A percentile compares a stretch with the other conserved stretches of the same genome.
These are phyloP conservation scores for Plemyria rubiginata DNA, from an alignment of 2,888 invertebrate genomes.

Conservation along the genomic window DNA sequence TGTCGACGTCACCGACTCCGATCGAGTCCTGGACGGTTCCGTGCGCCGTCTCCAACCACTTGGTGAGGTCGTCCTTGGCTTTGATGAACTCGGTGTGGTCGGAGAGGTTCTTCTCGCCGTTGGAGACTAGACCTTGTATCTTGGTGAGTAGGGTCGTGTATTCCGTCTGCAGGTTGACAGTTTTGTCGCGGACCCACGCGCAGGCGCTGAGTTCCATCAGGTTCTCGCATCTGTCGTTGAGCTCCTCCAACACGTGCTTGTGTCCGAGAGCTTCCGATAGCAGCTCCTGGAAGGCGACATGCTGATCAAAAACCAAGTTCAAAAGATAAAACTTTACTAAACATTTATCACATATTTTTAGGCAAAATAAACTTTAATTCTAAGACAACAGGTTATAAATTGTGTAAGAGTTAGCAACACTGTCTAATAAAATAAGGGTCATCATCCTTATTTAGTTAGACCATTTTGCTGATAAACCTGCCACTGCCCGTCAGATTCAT, in stretches of 20 bases:
- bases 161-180: slow-evolving; percentile 92
- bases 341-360: no score
- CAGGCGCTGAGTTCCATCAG: slow-evolving; percentile 94
- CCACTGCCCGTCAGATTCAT: no score
- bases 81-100: slow-evolving; percentile 96
- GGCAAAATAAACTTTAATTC: no score
- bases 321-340: no score
- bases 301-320: background rate
- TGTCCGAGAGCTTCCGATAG: slow-evolving; percentile 90
- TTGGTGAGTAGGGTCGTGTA: slow-evolving; percentile 92
- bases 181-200: slow-evolving; percentile 93
- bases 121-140: slow-evolving; percentile 92
- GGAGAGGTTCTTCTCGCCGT: slow-evolving; percentile 94
- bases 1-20: slow-evolving; percentile 91
- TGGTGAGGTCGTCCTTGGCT: slow-evolving; percentile 92
- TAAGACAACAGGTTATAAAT: no score
- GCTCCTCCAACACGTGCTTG: slow-evolving; percentile 91
- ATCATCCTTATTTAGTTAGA: no score
- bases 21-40: slow-evolving; percentile 93
- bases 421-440: no score
- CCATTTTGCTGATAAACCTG: no score
- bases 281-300: slow-evolving; percentile 79
- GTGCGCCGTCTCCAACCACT: slow-evolving; percentile 93
- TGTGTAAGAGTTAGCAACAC: no score
- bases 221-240: slow-evolving; percentile 94